Base-by-base conservation (phyloP, 1,140 invertebrate genomes). In the Periplaneta americana region DNA sequence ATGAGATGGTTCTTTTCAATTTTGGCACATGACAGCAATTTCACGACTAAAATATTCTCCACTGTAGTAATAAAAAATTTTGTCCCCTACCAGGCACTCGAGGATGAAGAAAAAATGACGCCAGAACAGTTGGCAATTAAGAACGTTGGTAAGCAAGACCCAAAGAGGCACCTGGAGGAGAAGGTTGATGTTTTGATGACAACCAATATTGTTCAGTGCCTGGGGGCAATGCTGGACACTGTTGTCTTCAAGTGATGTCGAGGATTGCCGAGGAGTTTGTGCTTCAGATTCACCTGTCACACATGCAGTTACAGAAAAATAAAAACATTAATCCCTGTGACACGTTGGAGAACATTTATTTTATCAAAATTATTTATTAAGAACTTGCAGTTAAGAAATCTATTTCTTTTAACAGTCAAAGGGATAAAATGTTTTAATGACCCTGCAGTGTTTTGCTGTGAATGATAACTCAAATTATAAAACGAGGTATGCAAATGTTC, bases 101-200 rank as follows among this genome's bases (percentile, higher is more conserved):
- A 99, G 90, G 99, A 99, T 86, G 99, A 99, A 89, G 98, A 99
- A 87, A 99, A 99, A 88, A 99, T 99, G 98, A 99, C 98, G n/a
- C 96, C 97, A 1, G 98, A 99, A 88, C 98, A 99, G 88, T 90
- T 99, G 87, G 98, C 98, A 22, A 99, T 99, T 85, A 99, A 99
- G 88, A 99, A 99, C 91, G 98, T 99, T 74, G 99, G 99, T 33
- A 99, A 99, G 91, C 97, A 99, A 89, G 98, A 99, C 90, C 99
- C 99, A n/a, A 99, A 99, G 90, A 92, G 99, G 83, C 99, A 99
- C 94, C 91, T 99, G 85, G 98, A 99, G 89, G 98, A 99, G 87
- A 98, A 99, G 91, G 98, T 99, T 28, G 98, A 99, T 90, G 93
- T 96, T 77, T 90, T 99, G 34, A 99, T 99, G 97, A 95, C 97